phyloP scores from a whole-genome alignment of 37 sponge, comb jelly and placozoan species.

The Bolinopsis microptera region DNA sequence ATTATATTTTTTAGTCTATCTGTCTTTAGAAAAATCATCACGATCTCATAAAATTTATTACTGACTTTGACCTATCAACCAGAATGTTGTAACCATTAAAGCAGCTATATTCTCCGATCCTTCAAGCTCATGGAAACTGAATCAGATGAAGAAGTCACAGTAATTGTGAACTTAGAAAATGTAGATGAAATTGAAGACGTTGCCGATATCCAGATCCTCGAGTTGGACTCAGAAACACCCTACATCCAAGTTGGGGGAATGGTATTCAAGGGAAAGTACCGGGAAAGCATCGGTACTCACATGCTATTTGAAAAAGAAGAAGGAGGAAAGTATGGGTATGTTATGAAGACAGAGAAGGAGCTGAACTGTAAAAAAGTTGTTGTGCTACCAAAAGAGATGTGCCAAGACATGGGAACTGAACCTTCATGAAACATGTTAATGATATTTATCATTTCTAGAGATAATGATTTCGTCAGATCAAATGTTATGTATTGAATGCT shows the following conservation, averaged over 20 bases:
- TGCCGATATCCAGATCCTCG: constrained; percentile 47
- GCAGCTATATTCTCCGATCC: no score
- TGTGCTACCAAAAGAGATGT: constrained; percentile 5
- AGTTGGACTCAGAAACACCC: constrained; percentile 12
- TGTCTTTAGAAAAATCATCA: no score
- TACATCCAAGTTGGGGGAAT: constrained; percentile 52
- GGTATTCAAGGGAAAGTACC: constrained; percentile 8
- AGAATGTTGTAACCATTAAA: no score
- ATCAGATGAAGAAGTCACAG: constrained; percentile 7
- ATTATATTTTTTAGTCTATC: no score
- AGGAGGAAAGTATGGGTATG: neutral
- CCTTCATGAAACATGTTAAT: neutral
- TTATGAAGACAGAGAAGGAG: constrained; percentile 20
- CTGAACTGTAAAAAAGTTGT: constrained; percentile 45
- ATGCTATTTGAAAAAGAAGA: neutral
- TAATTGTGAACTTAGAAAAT: neutral
- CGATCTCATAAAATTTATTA: no score
- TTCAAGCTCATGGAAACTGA: neutral
- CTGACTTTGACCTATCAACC: no score
- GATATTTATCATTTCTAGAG: no score
- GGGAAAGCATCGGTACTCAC: constrained; percentile 29
- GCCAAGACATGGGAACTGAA: neutral
- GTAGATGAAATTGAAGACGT: neutral
- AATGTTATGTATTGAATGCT: no score
- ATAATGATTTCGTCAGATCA: no score